Evolutionary conservation across 2,888 invertebrate species (phyloP).

Genomic region (Chironomus tentans): DNA sequence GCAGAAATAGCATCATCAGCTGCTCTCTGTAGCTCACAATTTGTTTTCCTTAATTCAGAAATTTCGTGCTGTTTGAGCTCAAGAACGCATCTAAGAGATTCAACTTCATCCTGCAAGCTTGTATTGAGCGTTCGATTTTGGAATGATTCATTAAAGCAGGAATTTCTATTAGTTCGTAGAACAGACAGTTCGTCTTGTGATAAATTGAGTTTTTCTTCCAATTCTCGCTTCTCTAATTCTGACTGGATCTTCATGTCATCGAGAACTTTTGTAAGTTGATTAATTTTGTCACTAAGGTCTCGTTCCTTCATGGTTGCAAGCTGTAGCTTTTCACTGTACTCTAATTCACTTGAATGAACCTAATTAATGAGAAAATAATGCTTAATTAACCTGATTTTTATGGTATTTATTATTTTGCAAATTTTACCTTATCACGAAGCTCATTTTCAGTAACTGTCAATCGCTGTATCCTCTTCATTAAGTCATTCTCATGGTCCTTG

Average conservation of each 20-base stretch:
- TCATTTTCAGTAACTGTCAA: constrained; percentile 35
- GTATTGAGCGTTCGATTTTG: constrained; percentile 26
- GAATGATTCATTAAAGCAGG: constrained; percentile 27
- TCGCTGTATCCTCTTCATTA: constrained; percentile 34
- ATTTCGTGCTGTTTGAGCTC: constrained; percentile 83
- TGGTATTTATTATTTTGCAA: not conserved
- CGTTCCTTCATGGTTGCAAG: constrained; percentile 35
- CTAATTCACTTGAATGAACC: constrained; percentile 34
- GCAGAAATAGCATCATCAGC: constrained; percentile 64
- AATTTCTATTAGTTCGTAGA: constrained; percentile 30
- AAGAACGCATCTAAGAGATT: constrained; percentile 77
- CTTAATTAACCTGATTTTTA: not conserved
- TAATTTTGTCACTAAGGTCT: constrained; percentile 37
- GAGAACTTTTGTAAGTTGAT: constrained; percentile 36
- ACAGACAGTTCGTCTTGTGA: constrained; percentile 39
- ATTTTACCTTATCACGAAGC: constrained; percentile 32
- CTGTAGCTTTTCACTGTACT: constrained; percentile 33
- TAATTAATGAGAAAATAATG: not conserved
- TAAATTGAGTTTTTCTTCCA: constrained; percentile 38
- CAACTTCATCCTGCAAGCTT: constrained; percentile 58
- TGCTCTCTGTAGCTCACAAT: constrained; percentile 59
- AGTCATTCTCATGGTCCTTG: constrained; percentile 37
- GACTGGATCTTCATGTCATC: constrained; percentile 34
- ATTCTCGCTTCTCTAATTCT: constrained; percentile 36
- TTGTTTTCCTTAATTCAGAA: constrained; percentile 61